Base-by-base conservation (phyloP, 2,797 vertebrate genomes). In the Leptatherina wallacei region DNA sequence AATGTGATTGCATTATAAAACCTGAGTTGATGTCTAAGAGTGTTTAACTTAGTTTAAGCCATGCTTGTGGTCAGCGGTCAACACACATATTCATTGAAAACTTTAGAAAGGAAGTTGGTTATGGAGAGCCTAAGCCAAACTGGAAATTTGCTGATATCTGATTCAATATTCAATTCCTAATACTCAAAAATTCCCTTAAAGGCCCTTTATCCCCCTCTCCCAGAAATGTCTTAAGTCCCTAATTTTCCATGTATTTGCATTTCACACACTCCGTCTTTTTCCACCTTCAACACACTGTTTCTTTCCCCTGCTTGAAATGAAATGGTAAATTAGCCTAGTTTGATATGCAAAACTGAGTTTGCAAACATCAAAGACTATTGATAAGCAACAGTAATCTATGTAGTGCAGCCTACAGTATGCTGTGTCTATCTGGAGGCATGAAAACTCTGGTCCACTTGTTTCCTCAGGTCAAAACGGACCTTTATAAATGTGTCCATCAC, bases 161-260 rank as follows among this genome's bases (percentile, higher is more conserved):
- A 55, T 16, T 55, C 12, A 29, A 6, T 32, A 32, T 6, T 32
- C 30, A 32, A 6, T 32, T 32, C 42, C 33, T 61, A 63, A 63
- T 16, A 29, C 42, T 70, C 29, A 63, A 14, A 35, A 36, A 32
- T n/a, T 24, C 40, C 24, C 68, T 70, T 77, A 47, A 36, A 78
- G 40, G 64, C 30, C 44, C 27, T 69, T 78, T 81, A 82, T 87
- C 81, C 69, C 38, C 30, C 36, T 5, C 52, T 71, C 57, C 59
- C 83, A 81, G 79, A 73, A 78, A 77, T 9, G 27, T 55, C 61
- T 73, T 7, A 2, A n/a, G 74, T 82, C 52, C 52, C 65, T 78
- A 69, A n/a, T 83, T 82, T 73, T 78, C 68, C 27, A 59, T 16
- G 18, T 65, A 59, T 42, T 70, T 56, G 16, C n/a, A 57, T 75